Evolutionary conservation across 2,797 vertebrate species (phyloP), one percentile per base, ranked within the genome.

Genomic region (Halcyon chelicuti): DNA sequence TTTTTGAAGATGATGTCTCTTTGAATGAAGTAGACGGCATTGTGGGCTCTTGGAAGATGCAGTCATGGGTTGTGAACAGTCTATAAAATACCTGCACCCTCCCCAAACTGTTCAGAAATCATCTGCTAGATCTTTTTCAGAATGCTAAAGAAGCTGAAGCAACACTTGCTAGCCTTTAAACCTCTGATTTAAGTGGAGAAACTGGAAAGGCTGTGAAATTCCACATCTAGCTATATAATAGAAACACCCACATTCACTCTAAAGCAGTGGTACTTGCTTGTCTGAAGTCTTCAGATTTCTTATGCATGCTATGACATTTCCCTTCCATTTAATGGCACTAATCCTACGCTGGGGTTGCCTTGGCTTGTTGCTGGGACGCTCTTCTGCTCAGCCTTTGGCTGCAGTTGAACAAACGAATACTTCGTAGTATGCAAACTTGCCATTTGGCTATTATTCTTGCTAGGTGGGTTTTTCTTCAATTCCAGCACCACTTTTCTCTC

Each of bases 251-350:
- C 83, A 79, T 83, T 75, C 57, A 66, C 37, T 70, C 2, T 47
- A 90, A 76, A 94, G 67, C 82, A 93, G 67, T 11, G 25, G 49
- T 75, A 62, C 79, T 81, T 77, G 76, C 12, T 5, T 94, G 57
- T 89, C 88, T 95, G 83, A 94, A 92, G 51, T 61, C 55, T 94
- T 93, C 63, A 44, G 49, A 90, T 95, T 93, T 92, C 86, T 95
- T 90, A 76, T 78, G 77, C 92, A 74, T 95, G 94, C 96, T 94
- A 78, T 94, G 94, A 94, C 97, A 95, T 95, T 97, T 97, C 96
- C 85, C 86, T 63, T 92, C 66, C 58, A 52, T 54, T 52, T 90
- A 85, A 94, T 63, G 85, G 60, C 91, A 72, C 86, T 71, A 63
- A 85, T 97, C 65, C 68, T 62, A 60, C 1, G 1, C 66, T 4